These are phyloP conservation scores for Mormyrus proboscirostris DNA, from an alignment of 2,797 vertebrate species.

Conservation along the genomic window DNA sequence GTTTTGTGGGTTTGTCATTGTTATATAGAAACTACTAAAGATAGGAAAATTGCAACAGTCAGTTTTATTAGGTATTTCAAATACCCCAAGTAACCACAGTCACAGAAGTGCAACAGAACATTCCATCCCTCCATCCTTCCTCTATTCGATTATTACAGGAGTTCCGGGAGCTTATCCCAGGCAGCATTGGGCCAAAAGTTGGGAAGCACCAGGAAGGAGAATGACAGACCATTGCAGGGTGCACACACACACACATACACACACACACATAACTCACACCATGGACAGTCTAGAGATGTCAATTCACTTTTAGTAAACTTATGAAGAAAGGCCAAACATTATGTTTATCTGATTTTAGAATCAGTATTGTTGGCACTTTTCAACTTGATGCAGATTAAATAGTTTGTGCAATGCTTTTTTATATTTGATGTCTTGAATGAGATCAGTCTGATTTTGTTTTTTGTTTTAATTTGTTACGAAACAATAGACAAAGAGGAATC, in stretches of 20 bases:
- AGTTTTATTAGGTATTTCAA: neutral
- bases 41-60: neutral
- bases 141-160: neutral
- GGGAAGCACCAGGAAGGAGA: neutral
- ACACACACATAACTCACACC: neutral
- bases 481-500: neutral
- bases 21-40: neutral
- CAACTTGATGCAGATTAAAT: neutral
- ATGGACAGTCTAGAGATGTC: neutral
- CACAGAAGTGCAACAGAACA: neutral
- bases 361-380: neutral
- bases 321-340: neutral
- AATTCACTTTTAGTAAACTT: neutral
- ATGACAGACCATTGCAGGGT: neutral
- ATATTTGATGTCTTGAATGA: neutral
- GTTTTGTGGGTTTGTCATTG: neutral
- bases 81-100: neutral
- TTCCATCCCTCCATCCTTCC: neutral
- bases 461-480: neutral
- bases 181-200: neutral
- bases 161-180: neutral
- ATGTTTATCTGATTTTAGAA: neutral
- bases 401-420: neutral
- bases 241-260: neutral
- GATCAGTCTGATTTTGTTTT: neutral